These are phyloP conservation scores for Indri indri DNA, from an alignment of 2,113 vertebrate species.

Conservation along the genomic window DNA sequence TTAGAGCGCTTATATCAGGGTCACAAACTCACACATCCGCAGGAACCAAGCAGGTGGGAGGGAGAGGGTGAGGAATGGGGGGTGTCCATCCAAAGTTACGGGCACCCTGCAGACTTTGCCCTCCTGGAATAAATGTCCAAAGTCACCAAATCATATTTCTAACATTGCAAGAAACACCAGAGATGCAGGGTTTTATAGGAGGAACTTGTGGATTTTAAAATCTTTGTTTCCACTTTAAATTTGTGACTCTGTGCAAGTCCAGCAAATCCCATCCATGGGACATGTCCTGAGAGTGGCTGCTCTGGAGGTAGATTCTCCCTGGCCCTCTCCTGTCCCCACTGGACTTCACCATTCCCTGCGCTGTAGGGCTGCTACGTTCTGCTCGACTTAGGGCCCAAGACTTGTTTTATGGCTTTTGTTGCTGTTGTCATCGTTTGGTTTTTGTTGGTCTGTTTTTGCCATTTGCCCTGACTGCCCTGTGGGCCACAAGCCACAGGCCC, in stretches of 20 bases:
- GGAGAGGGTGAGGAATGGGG: background rate
- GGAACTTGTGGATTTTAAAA: background rate
- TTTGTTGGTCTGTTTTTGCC: background rate
- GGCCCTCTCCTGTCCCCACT: fast-evolving
- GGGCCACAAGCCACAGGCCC: background rate
- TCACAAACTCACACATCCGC: background rate
- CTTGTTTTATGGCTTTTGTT: background rate
- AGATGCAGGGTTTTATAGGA: background rate
- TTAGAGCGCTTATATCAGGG: background rate
- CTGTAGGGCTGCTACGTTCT: fast-evolving
- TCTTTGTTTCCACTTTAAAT: background rate
- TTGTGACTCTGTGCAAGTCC: background rate
- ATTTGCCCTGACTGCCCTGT: fast-evolving
- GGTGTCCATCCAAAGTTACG: background rate
- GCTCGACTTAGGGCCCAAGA: background rate
- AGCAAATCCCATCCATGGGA: fast-evolving
- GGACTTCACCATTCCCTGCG: background rate
- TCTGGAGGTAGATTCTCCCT: too few species aligned
- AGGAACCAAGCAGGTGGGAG: background rate
- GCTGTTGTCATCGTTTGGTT: background rate
- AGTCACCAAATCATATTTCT: background rate
- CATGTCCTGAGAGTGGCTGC: background rate
- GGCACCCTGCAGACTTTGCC: background rate
- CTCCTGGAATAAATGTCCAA: background rate
- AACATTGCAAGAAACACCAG: background rate